phyloP scores from a whole-genome alignment of 2,797 vertebrate genomes.

The Phylloscopus collybita region DNA sequence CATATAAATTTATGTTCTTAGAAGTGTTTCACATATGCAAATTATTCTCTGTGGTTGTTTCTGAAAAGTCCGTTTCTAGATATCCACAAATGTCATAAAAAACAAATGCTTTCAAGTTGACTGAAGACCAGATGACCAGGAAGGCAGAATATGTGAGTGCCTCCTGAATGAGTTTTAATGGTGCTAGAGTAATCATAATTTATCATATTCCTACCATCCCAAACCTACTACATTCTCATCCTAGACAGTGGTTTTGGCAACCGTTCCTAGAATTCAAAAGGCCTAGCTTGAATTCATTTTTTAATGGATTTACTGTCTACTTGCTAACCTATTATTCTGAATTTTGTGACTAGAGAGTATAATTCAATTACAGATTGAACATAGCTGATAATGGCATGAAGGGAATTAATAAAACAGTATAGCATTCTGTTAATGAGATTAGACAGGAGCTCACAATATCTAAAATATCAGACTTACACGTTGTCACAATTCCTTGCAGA shows the following conservation, averaged over 20 bases:
- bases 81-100: not conserved
- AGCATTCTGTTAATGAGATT: not conserved
- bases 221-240: not conserved
- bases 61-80: not conserved
- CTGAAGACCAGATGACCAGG: not conserved
- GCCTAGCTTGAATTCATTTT: not conserved
- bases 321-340: not conserved
- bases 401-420: not conserved
- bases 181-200: not conserved
- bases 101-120: not conserved
- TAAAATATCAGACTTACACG: not conserved
- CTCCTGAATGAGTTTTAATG: not conserved
- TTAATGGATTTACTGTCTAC: not conserved
- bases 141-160: not conserved
- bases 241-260: not conserved
- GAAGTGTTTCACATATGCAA: not conserved
- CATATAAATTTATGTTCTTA: not conserved
- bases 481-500: rapidly evolving
- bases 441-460: not conserved
- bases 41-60: not conserved
- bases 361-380: not conserved
- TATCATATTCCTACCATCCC: not conserved
- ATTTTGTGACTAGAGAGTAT: not conserved
- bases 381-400: not conserved
- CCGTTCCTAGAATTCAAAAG: not conserved